Percentiles rank a stretch among this genome's conserved stretches.
Conservation (phyloP, 2,888 invertebrate genomes). For the Hirtodrosophila duncani region DNA sequence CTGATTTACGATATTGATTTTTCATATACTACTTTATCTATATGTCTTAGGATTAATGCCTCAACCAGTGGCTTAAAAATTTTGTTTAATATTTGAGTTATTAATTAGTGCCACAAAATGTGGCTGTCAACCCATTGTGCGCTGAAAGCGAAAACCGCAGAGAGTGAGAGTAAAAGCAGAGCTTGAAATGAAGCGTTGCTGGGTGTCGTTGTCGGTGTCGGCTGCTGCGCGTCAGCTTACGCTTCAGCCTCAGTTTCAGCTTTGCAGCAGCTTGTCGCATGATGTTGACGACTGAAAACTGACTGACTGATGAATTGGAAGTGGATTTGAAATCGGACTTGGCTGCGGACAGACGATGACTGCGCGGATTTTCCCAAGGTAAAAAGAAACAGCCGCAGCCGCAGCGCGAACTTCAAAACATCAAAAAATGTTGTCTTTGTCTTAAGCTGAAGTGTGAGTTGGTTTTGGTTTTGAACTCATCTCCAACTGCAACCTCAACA, state of each 20-base stretch:
- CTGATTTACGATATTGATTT: no score
- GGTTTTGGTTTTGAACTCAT: constrained; percentile 26
- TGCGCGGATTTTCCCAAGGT: constrained; percentile 71
- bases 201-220: no score
- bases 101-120: no score
- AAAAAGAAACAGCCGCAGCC: constrained; percentile 24
- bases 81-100: no score
- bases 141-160: constrained; percentile 17
- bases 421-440: constrained; percentile 20
- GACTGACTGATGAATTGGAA: constrained; percentile 36
- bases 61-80: no score
- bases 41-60: no score
- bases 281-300: constrained; percentile 21
- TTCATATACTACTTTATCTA: no score
- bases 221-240: constrained; percentile 3
- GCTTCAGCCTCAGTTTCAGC: constrained; percentile 1
- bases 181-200: constrained; percentile 3
- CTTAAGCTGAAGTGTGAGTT: constrained; percentile 32
- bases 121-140: constrained; percentile 6
- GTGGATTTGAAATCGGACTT: constrained; percentile 9
- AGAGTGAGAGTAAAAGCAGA: constrained; percentile 27
- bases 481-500: no score
- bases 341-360: constrained; percentile 48
- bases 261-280: no score
- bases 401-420: constrained; percentile 37